A percentile compares a stretch with the other conserved stretches of the same genome.
phyloP scores from a whole-genome alignment of 1,140 invertebrate species.

The Sesamia nonagrioides region DNA sequence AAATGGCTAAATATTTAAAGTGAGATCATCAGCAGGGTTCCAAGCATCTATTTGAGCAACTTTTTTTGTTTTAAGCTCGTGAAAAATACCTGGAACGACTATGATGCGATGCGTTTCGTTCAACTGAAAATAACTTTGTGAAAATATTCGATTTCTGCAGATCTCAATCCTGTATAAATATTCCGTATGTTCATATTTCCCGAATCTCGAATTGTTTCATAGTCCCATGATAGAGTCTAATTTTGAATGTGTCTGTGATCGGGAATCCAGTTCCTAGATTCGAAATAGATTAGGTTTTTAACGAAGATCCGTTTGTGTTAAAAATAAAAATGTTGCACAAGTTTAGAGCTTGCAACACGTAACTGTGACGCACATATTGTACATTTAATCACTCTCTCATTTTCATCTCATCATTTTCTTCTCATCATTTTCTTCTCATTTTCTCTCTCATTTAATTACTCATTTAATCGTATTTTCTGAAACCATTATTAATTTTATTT shows the following conservation, averaged over 20 bases:
- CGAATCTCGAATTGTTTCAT: slow-evolving; percentile 25
- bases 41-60: too few relatives aligned
- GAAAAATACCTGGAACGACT: too few relatives aligned
- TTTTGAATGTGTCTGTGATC: slow-evolving; percentile 8
- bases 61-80: too few relatives aligned
- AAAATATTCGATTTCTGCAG: slow-evolving; percentile 35
- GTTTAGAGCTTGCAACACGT: not conserved
- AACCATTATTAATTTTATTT: too few relatives aligned
- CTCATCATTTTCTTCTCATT: too few relatives aligned
- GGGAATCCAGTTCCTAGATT: slow-evolving; percentile 20
- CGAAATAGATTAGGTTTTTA: slow-evolving; percentile 8
- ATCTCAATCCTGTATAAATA: slow-evolving; percentile 18
- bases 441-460: too few relatives aligned
- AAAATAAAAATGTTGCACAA: slow-evolving; percentile 13
- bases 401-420: not conserved
- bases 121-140: slow-evolving; percentile 1
- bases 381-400: not conserved
- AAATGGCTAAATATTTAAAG: too few relatives aligned
- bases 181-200: not conserved
- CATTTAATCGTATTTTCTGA: too few relatives aligned
- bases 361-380: not conserved
- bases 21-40: too few relatives aligned
- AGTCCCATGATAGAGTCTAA: slow-evolving; percentile 26
- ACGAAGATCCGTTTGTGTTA: slow-evolving; percentile 15
- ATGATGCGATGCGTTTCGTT: too few relatives aligned